Conservation (phyloP, 64 coral and sea anemone species). For the Montipora efflorescens region DNA sequence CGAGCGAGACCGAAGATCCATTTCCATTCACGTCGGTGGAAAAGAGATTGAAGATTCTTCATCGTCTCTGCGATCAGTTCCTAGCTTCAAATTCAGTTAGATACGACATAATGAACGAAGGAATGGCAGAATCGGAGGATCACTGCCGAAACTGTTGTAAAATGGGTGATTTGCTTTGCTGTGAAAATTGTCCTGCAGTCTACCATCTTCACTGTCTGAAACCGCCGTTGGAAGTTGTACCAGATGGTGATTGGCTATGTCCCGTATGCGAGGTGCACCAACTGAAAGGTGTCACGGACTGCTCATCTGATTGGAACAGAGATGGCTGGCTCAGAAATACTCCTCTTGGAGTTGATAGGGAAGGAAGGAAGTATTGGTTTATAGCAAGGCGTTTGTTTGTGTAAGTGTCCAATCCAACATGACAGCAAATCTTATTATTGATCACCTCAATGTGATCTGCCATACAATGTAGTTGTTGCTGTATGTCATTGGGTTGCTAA, state of each 20-base stretch:
- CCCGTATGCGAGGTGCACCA: constrained; percentile 92
- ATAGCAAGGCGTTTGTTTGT: constrained; percentile 93
- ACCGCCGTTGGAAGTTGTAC: constrained; percentile 96
- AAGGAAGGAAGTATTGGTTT: constrained; percentile 99
- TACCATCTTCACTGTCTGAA: constrained; percentile 99
- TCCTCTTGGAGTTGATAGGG: constrained; percentile 90
- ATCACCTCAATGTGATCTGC: neutral
- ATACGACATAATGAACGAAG: constrained; percentile 98
- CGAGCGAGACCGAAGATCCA: constrained; percentile 61
- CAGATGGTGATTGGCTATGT: constrained; percentile 99
- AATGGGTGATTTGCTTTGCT: constrained; percentile 99
- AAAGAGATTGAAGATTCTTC: constrained; percentile 81
- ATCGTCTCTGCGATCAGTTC: constrained; percentile 91
- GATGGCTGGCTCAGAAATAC: constrained; percentile 91
- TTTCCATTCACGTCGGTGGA: constrained; percentile 87
- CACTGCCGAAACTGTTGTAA: constrained; percentile 97
- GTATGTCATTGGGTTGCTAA: neutral
- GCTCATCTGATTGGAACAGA: constrained; percentile 77
- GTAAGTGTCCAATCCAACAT: constrained; percentile 84
- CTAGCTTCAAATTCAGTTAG: constrained; percentile 93
- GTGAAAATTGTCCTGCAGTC: constrained; percentile 91
- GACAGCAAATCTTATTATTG: neutral
- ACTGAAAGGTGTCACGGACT: constrained; percentile 96
- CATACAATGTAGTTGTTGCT: neutral
- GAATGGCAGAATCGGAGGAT: constrained; percentile 95